Evolutionary conservation across 1,140 invertebrate species (phyloP).

Genomic region (Rhopalosiphum padi): DNA sequence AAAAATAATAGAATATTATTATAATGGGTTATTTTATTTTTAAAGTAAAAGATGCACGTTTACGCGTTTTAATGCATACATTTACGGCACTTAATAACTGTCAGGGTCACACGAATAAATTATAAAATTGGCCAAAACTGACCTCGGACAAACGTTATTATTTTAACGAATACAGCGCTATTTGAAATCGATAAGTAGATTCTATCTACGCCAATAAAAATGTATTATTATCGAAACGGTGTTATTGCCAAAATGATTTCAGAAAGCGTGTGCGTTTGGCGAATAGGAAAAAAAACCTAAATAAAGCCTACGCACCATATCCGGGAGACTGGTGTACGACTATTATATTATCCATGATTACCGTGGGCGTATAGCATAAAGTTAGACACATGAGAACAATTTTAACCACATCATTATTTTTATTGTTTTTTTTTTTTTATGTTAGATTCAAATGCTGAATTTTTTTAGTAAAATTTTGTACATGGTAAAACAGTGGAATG

Average conservation of each 20-base stretch:
- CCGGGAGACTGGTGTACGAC: slow-evolving; percentile 21
- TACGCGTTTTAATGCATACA: neutral
- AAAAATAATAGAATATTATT: neutral
- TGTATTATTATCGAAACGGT: neutral
- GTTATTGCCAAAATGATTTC: slow-evolving; percentile 18
- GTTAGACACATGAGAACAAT: slow-evolving; percentile 7
- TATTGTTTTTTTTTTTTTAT: neutral
- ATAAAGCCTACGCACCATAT: slow-evolving; percentile 48
- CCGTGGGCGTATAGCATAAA: slow-evolving; percentile 34
- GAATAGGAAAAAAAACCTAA: slow-evolving; percentile 39
- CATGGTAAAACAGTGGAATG: neutral
- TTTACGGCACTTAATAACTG: neutral
- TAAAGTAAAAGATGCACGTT: neutral
- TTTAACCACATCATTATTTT: slow-evolving; percentile 20
- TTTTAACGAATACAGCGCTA: neutral
- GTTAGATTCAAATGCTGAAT: neutral
- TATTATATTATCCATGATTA: slow-evolving; percentile 26
- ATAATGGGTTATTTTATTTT: neutral
- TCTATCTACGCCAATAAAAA: neutral
- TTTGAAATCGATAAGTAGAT: neutral
- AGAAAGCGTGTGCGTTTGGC: neutral
- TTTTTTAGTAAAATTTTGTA: neutral
- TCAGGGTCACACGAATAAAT: slow-evolving; percentile 15
- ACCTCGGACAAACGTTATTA: slow-evolving; percentile 52
- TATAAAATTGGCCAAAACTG: slow-evolving; percentile 7